A percentile compares a stretch with the other conserved stretches of the same genome.
Evolutionary conservation across 2,113 vertebrate species (phyloP).

Genomic region (Suncus etruscus): DNA sequence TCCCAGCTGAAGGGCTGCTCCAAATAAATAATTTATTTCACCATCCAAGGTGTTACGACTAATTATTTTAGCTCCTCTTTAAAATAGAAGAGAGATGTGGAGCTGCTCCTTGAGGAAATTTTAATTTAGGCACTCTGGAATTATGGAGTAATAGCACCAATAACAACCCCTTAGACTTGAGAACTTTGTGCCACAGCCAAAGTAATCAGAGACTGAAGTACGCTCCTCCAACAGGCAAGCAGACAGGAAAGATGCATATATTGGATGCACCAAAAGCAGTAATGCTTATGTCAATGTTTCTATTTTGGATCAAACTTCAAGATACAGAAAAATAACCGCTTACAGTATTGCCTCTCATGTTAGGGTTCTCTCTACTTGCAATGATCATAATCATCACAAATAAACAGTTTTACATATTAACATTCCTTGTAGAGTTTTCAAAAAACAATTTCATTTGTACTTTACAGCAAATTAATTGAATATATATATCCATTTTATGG

Average conservation of each 20-base stretch:
- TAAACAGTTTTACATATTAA: too few relatives aligned
- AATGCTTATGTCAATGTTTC: conserved; percentile 62
- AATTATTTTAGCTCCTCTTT: conserved; percentile 83
- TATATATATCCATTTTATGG: not conserved
- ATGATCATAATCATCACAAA: not conserved
- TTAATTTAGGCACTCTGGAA: conserved; percentile 83
- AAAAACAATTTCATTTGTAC: not conserved
- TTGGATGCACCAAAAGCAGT: conserved; percentile 64
- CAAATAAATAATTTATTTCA: conserved; percentile 77
- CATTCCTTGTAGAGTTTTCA: not conserved
- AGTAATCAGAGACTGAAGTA: conserved; percentile 80
- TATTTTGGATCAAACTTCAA: not conserved
- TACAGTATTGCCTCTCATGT: not conserved
- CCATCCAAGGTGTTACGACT: conserved; percentile 76
- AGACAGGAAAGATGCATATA: conserved; percentile 56
- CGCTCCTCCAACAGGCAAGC: conserved; percentile 73
- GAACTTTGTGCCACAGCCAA: conserved; percentile 78
- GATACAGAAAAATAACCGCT: too few relatives aligned
- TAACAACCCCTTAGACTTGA: conserved; percentile 79
- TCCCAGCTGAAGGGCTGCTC: not conserved
- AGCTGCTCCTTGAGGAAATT: conserved; percentile 79
- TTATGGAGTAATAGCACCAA: conserved; percentile 80
- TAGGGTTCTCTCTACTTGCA: not conserved
- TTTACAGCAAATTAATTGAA: not conserved
- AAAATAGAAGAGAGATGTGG: conserved; percentile 81